A percentile compares a stretch with the other conserved stretches of the same genome.
Conservation (phyloP, 2,113 vertebrate species). For the Desmodus rotundus region DNA sequence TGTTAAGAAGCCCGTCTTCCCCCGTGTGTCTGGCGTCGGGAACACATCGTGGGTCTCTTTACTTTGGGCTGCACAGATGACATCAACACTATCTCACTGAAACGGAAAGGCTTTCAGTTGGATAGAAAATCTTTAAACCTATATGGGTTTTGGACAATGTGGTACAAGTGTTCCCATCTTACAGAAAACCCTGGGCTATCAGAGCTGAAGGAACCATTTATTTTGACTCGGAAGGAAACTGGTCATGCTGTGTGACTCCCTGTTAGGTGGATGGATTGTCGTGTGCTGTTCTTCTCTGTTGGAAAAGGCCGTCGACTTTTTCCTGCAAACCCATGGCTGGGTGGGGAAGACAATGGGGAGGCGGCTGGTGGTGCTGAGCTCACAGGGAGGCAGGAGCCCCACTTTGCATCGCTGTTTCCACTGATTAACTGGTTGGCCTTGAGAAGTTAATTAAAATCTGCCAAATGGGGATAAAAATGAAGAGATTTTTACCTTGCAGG, state of each 20-base stretch:
- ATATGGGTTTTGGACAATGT: constrained; percentile 26
- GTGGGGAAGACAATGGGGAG: background rate
- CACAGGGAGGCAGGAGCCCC: constrained; percentile 38
- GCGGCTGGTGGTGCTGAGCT: background rate
- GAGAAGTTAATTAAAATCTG: constrained; percentile 77
- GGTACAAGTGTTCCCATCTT: constrained; percentile 19
- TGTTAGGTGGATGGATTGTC: constrained; percentile 32
- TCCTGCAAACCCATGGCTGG: background rate
- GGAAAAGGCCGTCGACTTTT: background rate
- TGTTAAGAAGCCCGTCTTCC: constrained; percentile 55
- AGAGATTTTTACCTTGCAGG: constrained; percentile 69
- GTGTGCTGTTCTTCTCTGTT: background rate
- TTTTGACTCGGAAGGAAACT: constrained; percentile 32
- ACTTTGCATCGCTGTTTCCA: constrained; percentile 63
- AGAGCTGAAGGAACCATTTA: constrained; percentile 21
- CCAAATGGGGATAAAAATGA: constrained; percentile 74
- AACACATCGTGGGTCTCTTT: constrained; percentile 37
- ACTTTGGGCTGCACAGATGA: constrained; percentile 50
- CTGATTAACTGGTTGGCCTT: constrained; percentile 70
- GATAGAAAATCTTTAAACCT: constrained; percentile 65
- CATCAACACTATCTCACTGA: constrained; percentile 57
- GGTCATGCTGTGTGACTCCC: background rate
- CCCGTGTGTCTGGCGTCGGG: background rate
- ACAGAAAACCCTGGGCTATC: constrained; percentile 7
- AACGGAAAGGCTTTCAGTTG: constrained; percentile 60